Base-by-base conservation (phyloP, 2,113 vertebrate species). In the Rafetus swinhoei region DNA sequence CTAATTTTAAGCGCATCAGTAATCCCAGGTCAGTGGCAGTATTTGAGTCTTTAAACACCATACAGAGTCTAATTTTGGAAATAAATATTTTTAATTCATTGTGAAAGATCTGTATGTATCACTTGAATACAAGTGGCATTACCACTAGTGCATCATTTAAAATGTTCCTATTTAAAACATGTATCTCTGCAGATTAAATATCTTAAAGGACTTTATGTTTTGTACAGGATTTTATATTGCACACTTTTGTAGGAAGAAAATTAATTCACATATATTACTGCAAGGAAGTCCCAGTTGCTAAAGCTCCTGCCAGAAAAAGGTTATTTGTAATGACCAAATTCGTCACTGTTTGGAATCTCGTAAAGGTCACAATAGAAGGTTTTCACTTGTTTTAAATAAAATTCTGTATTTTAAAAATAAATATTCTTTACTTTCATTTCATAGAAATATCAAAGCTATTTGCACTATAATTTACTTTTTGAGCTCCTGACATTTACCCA, bases 401-500 rank as follows among this genome's bases (percentile, higher is more conserved):
- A 98, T 97, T 98, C 97, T 97, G 97, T 98, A 97, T 98, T 98
- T 98, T 96, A 96, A 97, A 98, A 98, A 98, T 97, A 98, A 98
- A 98, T 95, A 97, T 92, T 97, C 97, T 98, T 98, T 98, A 96
- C 97, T 98, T 97, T 98, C 97, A 98, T 98, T 97, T 98, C 98
- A 98, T 98, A 98, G 97, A 98, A 98, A 98, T 98, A 98, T 98
- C 98, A 98, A 97, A 93, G 93, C 97, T 98, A 98, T 98, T 98
- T 98, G 98, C 97, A 93, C 96, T 98, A 96, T 98, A 98, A 98
- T 98, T 98, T 98, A 98, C 98, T 98, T 98, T 97, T 79, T 96
- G 97, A 98, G 98, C 97, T 97, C 95, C 97, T 98, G 98, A 98
- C 98, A 98, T 98, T 98, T 98, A 98, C 97, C 90, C 97, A 98